Conservation (phyloP, 2,888 invertebrate genomes). For the Taphrorychus bicolor region DNA sequence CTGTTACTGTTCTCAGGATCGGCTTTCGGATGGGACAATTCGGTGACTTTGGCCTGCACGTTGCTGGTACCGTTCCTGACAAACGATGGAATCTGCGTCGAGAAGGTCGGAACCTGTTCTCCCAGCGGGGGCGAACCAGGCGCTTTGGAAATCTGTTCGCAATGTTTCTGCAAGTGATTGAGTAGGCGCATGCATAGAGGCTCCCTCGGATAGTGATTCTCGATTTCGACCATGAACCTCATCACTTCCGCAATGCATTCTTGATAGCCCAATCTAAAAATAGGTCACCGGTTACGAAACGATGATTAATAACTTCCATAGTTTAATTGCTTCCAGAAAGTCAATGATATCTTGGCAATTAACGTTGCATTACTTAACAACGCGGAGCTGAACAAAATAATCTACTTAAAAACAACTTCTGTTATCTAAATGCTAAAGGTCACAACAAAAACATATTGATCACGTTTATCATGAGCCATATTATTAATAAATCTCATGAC, state of each 20-base stretch:
- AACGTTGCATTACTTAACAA: too few species aligned
- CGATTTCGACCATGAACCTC: conserved; percentile 86
- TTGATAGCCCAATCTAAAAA: conserved; percentile 77
- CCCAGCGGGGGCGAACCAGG: conserved; percentile 5
- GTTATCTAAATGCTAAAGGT: neutral
- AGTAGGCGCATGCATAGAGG: conserved; percentile 81
- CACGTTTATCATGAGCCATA: neutral
- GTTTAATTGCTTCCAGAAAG: too few species aligned
- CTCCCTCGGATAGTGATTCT: conserved; percentile 81
- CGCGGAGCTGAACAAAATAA: too few species aligned
- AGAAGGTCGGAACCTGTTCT: conserved; percentile 9
- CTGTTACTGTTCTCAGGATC: conserved; percentile 37
- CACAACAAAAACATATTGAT: neutral
- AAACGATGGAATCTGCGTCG: conserved; percentile 14
- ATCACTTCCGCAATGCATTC: conserved; percentile 91
- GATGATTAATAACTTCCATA: too few species aligned
- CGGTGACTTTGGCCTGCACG: neutral
- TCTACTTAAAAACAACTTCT: neutral
- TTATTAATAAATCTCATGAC: too few species aligned
- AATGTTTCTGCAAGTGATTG: conserved; percentile 84
- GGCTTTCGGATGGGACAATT: conserved; percentile 26
- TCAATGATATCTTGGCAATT: too few species aligned
- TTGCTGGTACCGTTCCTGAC: conserved; percentile 4
- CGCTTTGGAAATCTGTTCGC: conserved; percentile 66
- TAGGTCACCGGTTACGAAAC: too few species aligned